phyloP scores from a whole-genome alignment of 1,140 invertebrate genomes.

The Pteromalus puparum region DNA sequence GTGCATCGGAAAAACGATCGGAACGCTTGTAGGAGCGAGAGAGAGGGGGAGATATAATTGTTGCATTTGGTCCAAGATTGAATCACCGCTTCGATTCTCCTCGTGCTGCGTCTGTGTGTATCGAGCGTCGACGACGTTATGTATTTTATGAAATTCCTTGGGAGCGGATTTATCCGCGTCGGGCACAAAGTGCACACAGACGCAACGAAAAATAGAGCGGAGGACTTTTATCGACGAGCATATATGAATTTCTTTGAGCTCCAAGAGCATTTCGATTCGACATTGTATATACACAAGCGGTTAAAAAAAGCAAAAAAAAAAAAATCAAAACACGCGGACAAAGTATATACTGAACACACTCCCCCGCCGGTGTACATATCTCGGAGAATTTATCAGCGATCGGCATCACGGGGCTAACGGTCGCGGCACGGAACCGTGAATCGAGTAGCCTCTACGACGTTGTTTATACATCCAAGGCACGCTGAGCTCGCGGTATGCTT shows the following conservation, averaged over 20 bases:
- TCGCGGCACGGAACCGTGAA: neutral
- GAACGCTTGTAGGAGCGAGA: no score
- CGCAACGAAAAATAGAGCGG: neutral
- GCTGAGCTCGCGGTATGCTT: neutral
- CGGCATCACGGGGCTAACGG: constrained; percentile 11
- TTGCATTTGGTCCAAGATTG: constrained; percentile 26
- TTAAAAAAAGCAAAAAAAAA: no score
- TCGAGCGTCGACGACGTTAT: neutral
- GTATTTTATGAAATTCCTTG: constrained; percentile 17
- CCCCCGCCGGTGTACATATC: neutral
- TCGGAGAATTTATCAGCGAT: constrained; percentile 20
- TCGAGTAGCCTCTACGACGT: neutral
- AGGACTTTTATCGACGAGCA: no score
- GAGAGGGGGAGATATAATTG: constrained; percentile 24
- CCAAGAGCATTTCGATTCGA: no score
- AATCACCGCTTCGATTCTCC: neutral
- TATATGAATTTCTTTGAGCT: no score
- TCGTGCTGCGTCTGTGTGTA: neutral
- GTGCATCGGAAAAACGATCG: constrained; percentile 24
- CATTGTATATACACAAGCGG: no score
- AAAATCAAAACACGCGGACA: no score
- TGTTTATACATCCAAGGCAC: constrained; percentile 1
- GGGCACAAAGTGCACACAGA: neutral
- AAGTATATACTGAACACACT: neutral
- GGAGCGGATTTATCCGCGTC: neutral